These are phyloP conservation scores for Catagonus wagneri DNA, from an alignment of 2,113 vertebrate species.

Conservation along the genomic window DNA sequence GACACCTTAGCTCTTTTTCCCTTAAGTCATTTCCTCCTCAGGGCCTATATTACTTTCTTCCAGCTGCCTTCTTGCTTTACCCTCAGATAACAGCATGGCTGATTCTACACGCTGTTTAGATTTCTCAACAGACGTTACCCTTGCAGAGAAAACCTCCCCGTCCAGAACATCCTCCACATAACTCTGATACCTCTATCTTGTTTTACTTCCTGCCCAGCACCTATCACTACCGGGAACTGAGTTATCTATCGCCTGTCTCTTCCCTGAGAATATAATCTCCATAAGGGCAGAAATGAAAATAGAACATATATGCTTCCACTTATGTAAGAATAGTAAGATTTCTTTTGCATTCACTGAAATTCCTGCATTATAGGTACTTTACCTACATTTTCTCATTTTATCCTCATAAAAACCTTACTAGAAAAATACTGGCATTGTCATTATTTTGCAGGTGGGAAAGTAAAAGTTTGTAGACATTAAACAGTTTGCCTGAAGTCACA, in stretches of 20 bases:
- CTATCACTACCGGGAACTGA: background rate
- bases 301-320: background rate
- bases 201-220: background rate
- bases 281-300: background rate
- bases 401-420: background rate
- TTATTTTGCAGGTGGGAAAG: background rate
- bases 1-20: background rate
- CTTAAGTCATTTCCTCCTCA: background rate
- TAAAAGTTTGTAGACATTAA: background rate
- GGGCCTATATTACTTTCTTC: background rate
- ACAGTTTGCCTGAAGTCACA: background rate
- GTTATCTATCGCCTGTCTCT: background rate
- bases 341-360: background rate
- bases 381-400: background rate
- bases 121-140: background rate
- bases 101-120: background rate
- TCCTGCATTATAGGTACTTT: background rate
- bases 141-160: background rate
- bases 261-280: background rate
- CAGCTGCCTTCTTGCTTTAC: background rate
- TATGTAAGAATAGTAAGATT: background rate
- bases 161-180: background rate
- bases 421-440: background rate
- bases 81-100: background rate
- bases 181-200: background rate